Conservation (phyloP, 2,888 invertebrate species). For the Heliconius erato region DNA sequence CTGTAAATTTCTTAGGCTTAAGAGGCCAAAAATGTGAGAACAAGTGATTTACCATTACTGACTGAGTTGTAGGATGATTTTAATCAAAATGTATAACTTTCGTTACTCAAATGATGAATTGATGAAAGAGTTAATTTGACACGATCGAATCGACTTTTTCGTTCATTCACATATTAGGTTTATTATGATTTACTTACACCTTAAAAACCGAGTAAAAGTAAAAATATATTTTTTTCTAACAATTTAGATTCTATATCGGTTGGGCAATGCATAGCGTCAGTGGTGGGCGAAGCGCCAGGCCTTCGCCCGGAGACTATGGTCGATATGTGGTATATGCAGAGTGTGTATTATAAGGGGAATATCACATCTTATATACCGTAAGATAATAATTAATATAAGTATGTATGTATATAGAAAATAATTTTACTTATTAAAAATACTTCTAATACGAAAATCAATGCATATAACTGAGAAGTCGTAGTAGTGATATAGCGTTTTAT, state of each 20-base stretch:
- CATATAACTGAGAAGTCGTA: too few relatives aligned
- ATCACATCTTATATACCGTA: conserved; percentile 66
- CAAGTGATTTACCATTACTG: neutral
- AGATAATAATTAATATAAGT: conserved; percentile 50
- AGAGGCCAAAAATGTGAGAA: neutral
- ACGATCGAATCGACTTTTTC: neutral
- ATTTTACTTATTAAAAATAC: too few relatives aligned
- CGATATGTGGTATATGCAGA: conserved; percentile 80
- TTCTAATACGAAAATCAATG: too few relatives aligned
- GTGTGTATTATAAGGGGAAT: conserved; percentile 67
- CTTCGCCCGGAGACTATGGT: conserved; percentile 76
- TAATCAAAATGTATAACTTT: neutral
- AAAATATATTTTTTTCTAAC: neutral
- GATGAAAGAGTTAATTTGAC: too few relatives aligned
- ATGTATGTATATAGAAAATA: too few relatives aligned
- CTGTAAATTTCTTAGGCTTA: too few relatives aligned
- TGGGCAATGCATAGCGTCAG: conserved; percentile 78
- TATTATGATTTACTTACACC: neutral
- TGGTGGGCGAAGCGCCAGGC: conserved; percentile 80
- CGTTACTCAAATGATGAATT: too few relatives aligned
- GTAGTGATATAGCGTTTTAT: too few relatives aligned
- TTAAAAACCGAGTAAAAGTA: neutral
- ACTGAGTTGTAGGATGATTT: too few relatives aligned
- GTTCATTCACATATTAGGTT: neutral
- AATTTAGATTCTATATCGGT: conserved; percentile 70